A percentile compares a stretch with the other conserved stretches of the same genome.
phyloP scores from a whole-genome alignment of 2,113 vertebrate genomes.

The Ctenodactylus gundi region DNA sequence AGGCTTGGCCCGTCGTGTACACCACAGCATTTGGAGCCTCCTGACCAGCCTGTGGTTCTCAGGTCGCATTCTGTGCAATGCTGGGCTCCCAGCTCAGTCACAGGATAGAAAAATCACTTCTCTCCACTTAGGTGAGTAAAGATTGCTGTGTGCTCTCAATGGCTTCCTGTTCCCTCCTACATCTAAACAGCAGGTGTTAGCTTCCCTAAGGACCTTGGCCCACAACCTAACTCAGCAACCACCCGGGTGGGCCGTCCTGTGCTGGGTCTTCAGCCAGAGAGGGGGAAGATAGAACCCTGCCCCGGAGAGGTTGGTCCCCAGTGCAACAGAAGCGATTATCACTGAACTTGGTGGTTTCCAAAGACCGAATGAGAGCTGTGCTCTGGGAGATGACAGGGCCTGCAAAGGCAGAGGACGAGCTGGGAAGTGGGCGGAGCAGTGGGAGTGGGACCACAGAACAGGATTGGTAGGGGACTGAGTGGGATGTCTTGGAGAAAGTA shows the following conservation, averaged over 20 bases:
- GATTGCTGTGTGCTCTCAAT: background rate
- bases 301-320: rapidly evolving
- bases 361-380: background rate
- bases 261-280: background rate
- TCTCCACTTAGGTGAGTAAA: background rate
- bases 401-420: background rate
- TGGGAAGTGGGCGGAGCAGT: too few relatives aligned
- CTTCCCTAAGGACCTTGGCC: background rate
- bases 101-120: background rate
- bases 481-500: background rate
- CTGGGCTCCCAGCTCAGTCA: background rate
- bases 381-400: background rate
- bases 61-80: background rate
- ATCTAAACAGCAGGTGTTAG: background rate
- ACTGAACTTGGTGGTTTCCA: background rate
- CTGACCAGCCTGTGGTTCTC: too few relatives aligned
- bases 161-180: background rate
- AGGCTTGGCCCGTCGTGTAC: background rate
- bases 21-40: background rate
- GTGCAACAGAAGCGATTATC: background rate
- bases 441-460: background rate
- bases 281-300: background rate
- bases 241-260: background rate
- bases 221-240: background rate
- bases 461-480: background rate